Percentiles rank a stretch among this genome's conserved stretches.
Conservation (phyloP, 2,113 vertebrate species). For the Chrysemys picta region DNA sequence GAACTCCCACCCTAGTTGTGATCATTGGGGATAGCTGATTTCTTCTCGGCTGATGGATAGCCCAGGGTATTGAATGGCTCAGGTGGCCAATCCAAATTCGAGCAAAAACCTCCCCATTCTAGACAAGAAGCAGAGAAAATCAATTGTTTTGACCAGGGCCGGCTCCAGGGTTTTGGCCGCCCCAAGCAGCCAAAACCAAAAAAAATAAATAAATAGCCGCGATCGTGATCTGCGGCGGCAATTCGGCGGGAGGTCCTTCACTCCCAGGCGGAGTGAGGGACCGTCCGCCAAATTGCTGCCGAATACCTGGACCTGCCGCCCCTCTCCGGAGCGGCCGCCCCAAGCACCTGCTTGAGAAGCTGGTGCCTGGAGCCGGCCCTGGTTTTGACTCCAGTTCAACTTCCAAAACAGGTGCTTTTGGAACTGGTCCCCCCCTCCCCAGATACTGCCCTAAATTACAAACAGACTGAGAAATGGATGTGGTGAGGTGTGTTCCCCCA, state of each 20-base stretch:
- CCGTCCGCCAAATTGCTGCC: too few species aligned
- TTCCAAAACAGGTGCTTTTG: background rate
- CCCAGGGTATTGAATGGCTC: background rate
- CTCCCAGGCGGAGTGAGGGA: too few species aligned
- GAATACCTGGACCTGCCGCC: too few species aligned
- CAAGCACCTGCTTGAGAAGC: too few species aligned
- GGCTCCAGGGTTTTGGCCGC: too few species aligned
- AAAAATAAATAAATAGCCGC: too few species aligned
- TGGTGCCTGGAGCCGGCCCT: too few species aligned
- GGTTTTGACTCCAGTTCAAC: background rate
- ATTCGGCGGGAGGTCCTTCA: too few species aligned
- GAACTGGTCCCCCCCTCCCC: background rate
- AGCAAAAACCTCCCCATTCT: fast-evolving
- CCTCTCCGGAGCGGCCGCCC: too few species aligned
- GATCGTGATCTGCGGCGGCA: too few species aligned
- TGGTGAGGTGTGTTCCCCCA: background rate
- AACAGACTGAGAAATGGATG: background rate
- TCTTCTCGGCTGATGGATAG: background rate
- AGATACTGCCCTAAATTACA: background rate
- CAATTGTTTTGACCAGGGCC: background rate
- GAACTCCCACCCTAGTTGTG: background rate
- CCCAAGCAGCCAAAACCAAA: too few species aligned
- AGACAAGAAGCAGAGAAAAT: background rate
- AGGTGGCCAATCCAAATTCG: fast-evolving
- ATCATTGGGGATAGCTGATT: background rate